These are phyloP conservation scores for Orchesellides sinensis DNA, from an alignment of 2,888 invertebrate genomes.

Conservation along the genomic window DNA sequence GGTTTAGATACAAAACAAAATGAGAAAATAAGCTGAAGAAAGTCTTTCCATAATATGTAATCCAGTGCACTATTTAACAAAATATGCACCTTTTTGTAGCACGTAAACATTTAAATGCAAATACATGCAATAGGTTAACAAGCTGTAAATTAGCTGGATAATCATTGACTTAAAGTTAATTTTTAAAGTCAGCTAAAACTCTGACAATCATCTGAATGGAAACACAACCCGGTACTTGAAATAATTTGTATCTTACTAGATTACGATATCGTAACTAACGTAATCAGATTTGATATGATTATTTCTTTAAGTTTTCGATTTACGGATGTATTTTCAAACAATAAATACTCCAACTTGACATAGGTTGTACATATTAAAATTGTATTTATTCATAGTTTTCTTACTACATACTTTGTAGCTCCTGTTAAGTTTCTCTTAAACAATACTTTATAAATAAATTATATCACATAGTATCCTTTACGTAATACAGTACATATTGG, in stretches of 20 bases:
- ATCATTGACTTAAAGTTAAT: not conserved
- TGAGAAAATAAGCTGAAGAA: too few relatives aligned
- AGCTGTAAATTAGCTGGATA: conserved; percentile 32
- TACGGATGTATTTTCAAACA: not conserved
- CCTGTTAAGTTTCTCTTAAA: not conserved
- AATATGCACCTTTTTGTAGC: too few relatives aligned
- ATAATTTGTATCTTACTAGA: not conserved
- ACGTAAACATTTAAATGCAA: too few relatives aligned
- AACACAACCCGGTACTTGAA: conserved; percentile 60
- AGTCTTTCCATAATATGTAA: too few relatives aligned
- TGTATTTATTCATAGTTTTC: not conserved
- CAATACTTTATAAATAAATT: conserved; percentile 44
- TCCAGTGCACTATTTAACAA: too few relatives aligned
- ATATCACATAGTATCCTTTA: conserved; percentile 49
- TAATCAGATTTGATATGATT: conserved; percentile 47
- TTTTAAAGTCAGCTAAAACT: not conserved
- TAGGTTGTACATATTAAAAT: not conserved
- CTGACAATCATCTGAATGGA: conserved; percentile 65
- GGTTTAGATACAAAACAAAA: too few relatives aligned
- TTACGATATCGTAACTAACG: conserved; percentile 14
- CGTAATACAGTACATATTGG: conserved; percentile 21
- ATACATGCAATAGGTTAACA: too few relatives aligned
- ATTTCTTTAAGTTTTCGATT: not conserved
- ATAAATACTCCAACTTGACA: not conserved
- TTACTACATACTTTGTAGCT: not conserved